Percentiles rank a stretch among this genome's conserved stretches.
These are phyloP conservation scores for Bambusicola thoracicus DNA, from an alignment of 2,113 vertebrate genomes.

Conservation along the genomic window DNA sequence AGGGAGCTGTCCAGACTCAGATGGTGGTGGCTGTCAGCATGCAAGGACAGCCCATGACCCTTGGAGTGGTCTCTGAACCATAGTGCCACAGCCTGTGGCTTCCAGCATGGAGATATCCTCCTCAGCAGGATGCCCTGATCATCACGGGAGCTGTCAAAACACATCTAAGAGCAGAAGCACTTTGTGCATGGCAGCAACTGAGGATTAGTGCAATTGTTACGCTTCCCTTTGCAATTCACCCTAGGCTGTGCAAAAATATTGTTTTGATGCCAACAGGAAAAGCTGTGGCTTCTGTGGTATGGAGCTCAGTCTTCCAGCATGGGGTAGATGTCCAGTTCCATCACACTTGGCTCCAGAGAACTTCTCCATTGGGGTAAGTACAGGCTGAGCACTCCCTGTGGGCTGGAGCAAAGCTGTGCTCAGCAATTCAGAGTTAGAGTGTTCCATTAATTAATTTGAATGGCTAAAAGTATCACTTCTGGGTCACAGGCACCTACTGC, in stretches of 20 bases:
- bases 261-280: neutral
- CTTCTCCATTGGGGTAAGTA: neutral
- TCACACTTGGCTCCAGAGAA: neutral
- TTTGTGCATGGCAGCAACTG: neutral
- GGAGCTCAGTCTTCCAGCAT: neutral
- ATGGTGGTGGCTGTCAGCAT: fast-evolving
- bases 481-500: neutral
- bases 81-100: neutral
- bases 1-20: neutral
- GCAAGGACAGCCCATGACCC: neutral
- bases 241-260: fast-evolving
- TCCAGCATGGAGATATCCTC: neutral
- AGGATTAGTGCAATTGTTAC: neutral
- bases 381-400: neutral
- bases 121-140: neutral
- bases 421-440: neutral
- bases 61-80: neutral
- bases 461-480: neutral
- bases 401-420: neutral
- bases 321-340: neutral
- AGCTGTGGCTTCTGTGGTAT: neutral
- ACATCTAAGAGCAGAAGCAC: neutral
- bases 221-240: neutral
- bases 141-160: neutral
- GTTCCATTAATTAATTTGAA: neutral